Evolutionary conservation across 2,888 invertebrate genomes (phyloP), one percentile per base, ranked within the genome.

Genomic region (Cephus pygmeus): DNA sequence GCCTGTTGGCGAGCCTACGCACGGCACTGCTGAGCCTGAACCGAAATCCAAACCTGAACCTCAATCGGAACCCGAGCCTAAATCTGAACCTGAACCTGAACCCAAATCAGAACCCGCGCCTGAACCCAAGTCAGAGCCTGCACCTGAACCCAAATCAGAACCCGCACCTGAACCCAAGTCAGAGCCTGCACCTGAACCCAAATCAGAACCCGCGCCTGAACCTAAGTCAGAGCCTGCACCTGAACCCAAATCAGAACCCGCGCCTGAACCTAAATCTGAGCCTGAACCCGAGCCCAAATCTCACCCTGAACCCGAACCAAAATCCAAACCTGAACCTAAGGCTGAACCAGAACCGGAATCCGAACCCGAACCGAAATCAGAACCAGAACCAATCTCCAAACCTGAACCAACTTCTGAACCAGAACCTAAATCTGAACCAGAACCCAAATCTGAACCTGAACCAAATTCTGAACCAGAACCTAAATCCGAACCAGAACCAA

Each of bases 301-400:
- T 0, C 92, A 93, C 82, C 92, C 94, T 1, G 92, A 93, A 87
- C 92, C 93, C 0, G 91, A 91, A 83, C 92, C 93, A 75, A 92
- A 90, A 90, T 92, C 91, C 33, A 91, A 87, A 82, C 88, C 91
- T 0, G 89, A 91, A 77, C 85, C 92, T 0, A 90, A 92, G 78
- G 90, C 93, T 0, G 91, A 92, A 76, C 90, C 92, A 0, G 91
- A 83, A 71, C 88, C 92, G 0, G 31, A 89, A 82, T 90, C 92
- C 2, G 92, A 93, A 83, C 88, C 92, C 4, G 90, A 92, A 83
- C 87, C 90, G 0, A 87, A 90, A 81, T 83, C 90, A 3, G 88
- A 90, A 75, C 88, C 91, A 0, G 88, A 85, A 81, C 84, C 87
- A 9, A 82, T 81, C 15, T 76, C 92, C 0, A 89, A 91, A 75